These are phyloP conservation scores for Athalia rosae DNA, from an alignment of 2,888 invertebrate species.

Conservation along the genomic window DNA sequence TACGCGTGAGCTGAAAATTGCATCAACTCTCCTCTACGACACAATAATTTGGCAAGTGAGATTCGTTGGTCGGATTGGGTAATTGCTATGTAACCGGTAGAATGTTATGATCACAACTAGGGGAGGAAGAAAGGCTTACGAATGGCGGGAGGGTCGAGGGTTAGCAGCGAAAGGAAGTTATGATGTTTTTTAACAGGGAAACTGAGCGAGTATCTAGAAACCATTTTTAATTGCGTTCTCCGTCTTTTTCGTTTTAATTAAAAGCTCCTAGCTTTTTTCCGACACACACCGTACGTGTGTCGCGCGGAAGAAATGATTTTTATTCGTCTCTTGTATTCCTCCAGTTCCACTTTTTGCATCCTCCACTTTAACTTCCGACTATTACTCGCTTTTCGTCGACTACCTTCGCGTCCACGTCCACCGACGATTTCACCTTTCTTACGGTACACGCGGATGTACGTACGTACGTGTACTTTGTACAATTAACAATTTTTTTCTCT, in stretches of 20 bases:
- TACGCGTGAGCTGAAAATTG: too few relatives aligned
- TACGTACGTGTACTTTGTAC: neutral
- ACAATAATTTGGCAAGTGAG: too few relatives aligned
- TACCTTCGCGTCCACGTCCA: neutral
- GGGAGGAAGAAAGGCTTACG: too few relatives aligned
- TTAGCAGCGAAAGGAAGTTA: neutral
- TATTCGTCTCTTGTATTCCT: constrained; percentile 16
- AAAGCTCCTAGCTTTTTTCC: constrained; percentile 32
- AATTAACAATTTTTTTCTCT: too few relatives aligned
- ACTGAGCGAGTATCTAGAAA: constrained; percentile 1
- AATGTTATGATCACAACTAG: too few relatives aligned
- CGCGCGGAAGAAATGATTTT: constrained; percentile 29
- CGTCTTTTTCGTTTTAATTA: constrained; percentile 40
- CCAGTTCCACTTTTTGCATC: neutral
- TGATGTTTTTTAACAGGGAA: constrained; percentile 6
- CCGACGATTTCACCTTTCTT: neutral
- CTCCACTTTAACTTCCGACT: neutral
- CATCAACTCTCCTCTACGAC: too few relatives aligned
- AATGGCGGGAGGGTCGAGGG: too few relatives aligned
- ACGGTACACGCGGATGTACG: neutral
- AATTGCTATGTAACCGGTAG: too few relatives aligned
- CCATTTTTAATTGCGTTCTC: constrained; percentile 39
- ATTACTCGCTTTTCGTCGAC: neutral
- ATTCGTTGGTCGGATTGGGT: too few relatives aligned
- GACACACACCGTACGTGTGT: constrained; percentile 7